A percentile compares a stretch with the other conserved stretches of the same genome.
Conservation (phyloP, 2,888 invertebrate genomes). For the Megalurothrips usitatus region DNA sequence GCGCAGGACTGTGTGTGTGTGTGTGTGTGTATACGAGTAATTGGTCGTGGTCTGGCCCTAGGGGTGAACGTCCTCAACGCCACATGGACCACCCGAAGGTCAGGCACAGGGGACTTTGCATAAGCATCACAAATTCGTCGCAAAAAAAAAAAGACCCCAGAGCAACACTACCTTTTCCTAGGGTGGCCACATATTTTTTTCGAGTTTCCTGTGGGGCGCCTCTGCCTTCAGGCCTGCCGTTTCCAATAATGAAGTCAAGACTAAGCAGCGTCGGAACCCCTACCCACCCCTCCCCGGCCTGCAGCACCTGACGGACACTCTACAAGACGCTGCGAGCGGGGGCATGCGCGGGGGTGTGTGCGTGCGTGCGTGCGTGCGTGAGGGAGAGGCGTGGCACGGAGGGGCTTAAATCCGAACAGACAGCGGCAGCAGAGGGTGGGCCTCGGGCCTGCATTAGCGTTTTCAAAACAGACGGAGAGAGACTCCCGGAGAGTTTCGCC, state of each 20-base stretch:
- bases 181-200: too few relatives aligned
- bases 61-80: too few relatives aligned
- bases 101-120: too few relatives aligned
- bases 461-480: conserved; percentile 13
- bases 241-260: not conserved
- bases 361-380: not conserved
- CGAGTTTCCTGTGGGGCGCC: too few relatives aligned
- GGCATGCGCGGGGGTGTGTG: not conserved
- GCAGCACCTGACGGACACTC: conserved; percentile 15
- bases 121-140: too few relatives aligned
- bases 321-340: too few relatives aligned
- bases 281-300: not conserved
- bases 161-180: too few relatives aligned
- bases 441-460: conserved; percentile 12
- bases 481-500: not conserved
- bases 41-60: too few relatives aligned
- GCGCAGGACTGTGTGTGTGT: too few relatives aligned
- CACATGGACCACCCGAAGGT: too few relatives aligned
- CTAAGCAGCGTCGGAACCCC: not conserved
- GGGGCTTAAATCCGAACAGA: conserved; percentile 16
- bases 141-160: too few relatives aligned
- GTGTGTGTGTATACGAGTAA: too few relatives aligned
- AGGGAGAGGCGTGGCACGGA: not conserved
- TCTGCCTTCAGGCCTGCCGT: not conserved
- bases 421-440: not conserved